Evolutionary conservation across 1,140 invertebrate genomes (phyloP).

Genomic region (Drosophila ambigua): DNA sequence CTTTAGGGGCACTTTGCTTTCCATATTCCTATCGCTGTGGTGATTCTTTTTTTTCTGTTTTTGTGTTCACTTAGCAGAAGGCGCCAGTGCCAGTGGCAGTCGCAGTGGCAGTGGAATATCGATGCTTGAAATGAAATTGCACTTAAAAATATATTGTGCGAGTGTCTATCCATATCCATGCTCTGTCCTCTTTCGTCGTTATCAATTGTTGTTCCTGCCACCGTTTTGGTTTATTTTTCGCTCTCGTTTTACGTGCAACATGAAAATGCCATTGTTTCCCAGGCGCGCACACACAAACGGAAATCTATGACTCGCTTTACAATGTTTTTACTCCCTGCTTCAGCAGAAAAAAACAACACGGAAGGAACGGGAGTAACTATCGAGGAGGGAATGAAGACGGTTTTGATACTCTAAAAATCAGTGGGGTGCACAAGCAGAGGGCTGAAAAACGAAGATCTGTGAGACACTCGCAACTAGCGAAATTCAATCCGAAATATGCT

Average conservation of each 20-base stretch:
- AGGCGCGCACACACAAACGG: slow-evolving; percentile 63
- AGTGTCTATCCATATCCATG: slow-evolving; percentile 18
- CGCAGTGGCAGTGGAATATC: slow-evolving; percentile 60
- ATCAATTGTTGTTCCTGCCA: slow-evolving; percentile 7
- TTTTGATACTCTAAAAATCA: no score
- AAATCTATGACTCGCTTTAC: slow-evolving; percentile 79
- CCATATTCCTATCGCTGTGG: slow-evolving; percentile 25
- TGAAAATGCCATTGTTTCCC: slow-evolving; percentile 78
- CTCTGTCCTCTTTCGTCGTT: slow-evolving; percentile 9
- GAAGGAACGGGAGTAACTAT: slow-evolving; percentile 2
- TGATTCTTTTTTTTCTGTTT: slow-evolving; percentile 22
- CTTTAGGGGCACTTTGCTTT: slow-evolving; percentile 24
- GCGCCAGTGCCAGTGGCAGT: slow-evolving; percentile 55
- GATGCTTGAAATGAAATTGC: slow-evolving; percentile 65
- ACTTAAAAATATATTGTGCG: slow-evolving; percentile 69
- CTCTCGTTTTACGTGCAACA: slow-evolving; percentile 64
- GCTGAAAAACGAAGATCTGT: no score
- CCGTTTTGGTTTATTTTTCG: slow-evolving; percentile 38
- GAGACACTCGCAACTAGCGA: no score
- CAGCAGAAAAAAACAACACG: slow-evolving; percentile 28
- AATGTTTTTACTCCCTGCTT: slow-evolving; percentile 54
- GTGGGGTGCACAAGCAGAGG: no score
- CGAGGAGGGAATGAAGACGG: no score
- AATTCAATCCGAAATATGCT: no score
- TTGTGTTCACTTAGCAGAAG: slow-evolving; percentile 53